Conservation (phyloP, 1,140 invertebrate species). For the Rhizoglyphus robini region DNA sequence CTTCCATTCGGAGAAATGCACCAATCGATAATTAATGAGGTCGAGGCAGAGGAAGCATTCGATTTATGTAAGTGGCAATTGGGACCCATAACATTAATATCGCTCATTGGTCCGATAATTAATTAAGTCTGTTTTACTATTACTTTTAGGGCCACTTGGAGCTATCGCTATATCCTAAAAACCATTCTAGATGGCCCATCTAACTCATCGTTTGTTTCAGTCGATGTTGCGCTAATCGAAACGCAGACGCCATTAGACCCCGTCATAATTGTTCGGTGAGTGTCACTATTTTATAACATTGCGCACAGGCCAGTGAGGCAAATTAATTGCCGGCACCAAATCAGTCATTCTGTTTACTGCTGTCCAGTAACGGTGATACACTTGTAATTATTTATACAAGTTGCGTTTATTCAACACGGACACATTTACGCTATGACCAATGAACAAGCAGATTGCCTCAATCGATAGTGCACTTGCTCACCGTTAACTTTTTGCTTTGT, state of each 20-base stretch:
- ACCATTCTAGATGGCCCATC: neutral
- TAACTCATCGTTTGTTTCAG: slow-evolving; percentile 43
- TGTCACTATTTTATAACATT: slow-evolving; percentile 34
- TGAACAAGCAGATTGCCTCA: neutral
- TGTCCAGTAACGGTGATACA: too few species aligned
- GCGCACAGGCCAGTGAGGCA: neutral
- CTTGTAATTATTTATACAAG: too few species aligned
- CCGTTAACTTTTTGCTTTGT: neutral
- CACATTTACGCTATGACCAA: neutral
- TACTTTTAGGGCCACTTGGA: neutral
- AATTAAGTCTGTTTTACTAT: neutral
- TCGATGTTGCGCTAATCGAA: slow-evolving; percentile 98
- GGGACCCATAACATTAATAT: neutral
- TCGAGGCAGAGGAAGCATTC: neutral
- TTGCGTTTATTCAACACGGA: neutral
- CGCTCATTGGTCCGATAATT: neutral
- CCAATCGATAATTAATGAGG: neutral
- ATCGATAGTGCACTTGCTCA: neutral
- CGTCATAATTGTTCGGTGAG: slow-evolving; percentile 99
- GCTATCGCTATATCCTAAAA: too few species aligned
- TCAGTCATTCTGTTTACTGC: neutral
- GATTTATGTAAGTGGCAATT: slow-evolving; percentile 8
- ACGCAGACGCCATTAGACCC: slow-evolving; percentile 99
- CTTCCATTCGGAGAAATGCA: neutral
- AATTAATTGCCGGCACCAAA: too few species aligned